These are phyloP conservation scores for Drosophila kurseongensis DNA, from an alignment of 1,140 invertebrate genomes.

Conservation along the genomic window DNA sequence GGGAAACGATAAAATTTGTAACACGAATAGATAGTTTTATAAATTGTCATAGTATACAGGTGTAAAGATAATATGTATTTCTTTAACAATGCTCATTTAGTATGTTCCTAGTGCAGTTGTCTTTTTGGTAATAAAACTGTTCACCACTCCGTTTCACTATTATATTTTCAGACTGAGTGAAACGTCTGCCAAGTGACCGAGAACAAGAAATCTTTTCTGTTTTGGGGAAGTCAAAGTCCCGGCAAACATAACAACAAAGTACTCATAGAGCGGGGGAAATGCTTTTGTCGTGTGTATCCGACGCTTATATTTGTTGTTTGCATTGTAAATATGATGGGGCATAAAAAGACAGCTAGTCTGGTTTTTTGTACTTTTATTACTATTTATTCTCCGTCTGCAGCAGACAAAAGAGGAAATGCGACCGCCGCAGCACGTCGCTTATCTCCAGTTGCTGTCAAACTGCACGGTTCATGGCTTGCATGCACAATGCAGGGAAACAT, in stretches of 20 bases:
- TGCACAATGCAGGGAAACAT: constrained; percentile 40
- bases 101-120: no score
- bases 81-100: no score
- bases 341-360: constrained; percentile 49
- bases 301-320: constrained; percentile 41
- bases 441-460: constrained; percentile 62
- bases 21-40: no score
- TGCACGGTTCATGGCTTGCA: constrained; percentile 59
- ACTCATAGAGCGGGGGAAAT: constrained; percentile 12
- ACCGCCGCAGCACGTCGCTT: constrained; percentile 47
- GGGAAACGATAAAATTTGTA: no score
- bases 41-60: no score
- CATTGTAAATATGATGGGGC: constrained; percentile 49
- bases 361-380: constrained; percentile 52
- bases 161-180: constrained; percentile 19
- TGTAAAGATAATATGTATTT: background rate
- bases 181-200: constrained; percentile 34
- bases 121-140: background rate
- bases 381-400: constrained; percentile 39
- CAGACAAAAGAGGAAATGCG: constrained; percentile 49
- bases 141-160: background rate
- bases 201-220: constrained; percentile 46
- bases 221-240: constrained; percentile 42
- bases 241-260: constrained; percentile 31
- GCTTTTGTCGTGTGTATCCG: constrained; percentile 45